These are phyloP conservation scores for Mastomys coucha DNA, from an alignment of 2,113 vertebrate genomes.

Conservation along the genomic window DNA sequence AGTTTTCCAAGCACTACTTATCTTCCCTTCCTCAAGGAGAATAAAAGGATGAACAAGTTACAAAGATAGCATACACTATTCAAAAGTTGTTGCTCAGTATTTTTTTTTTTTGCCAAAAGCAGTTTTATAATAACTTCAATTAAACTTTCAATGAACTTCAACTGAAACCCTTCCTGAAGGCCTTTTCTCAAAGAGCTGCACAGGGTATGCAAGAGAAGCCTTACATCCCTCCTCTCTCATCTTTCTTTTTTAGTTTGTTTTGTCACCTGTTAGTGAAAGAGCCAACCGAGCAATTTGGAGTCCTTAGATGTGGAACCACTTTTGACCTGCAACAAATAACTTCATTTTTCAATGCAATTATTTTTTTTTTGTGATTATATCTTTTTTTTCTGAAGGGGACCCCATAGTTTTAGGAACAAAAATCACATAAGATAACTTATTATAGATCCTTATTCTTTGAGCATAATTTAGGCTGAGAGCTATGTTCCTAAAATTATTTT, in stretches of 20 bases:
- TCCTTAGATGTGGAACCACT: background rate
- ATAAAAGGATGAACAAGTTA: background rate
- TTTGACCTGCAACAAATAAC: background rate
- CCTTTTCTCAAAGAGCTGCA: conserved; percentile 26
- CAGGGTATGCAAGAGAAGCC: accelerated
- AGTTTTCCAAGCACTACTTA: background rate
- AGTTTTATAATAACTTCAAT: conserved; percentile 76
- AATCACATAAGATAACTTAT: conserved; percentile 62
- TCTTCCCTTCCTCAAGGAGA: background rate
- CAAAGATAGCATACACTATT: background rate
- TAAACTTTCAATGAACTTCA: conserved; percentile 81
- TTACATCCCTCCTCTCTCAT: accelerated
- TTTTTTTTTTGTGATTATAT: conserved; percentile 54
- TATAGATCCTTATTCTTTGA: conserved; percentile 60
- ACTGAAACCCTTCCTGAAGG: conserved; percentile 24
- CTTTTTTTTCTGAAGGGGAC: background rate
- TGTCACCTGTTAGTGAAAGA: background rate
- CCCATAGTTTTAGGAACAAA: conserved; percentile 40
- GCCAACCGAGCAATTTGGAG: conserved; percentile 10
- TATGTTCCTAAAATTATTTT: conserved; percentile 74
- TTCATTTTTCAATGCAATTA: conserved; percentile 64
- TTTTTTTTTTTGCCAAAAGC: conserved; percentile 61
- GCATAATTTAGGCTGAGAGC: conserved; percentile 32
- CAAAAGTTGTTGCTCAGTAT: background rate
- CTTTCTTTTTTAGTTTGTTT: no score